Conservation (phyloP, 2,888 invertebrate genomes). For the Ophion slaviceki region DNA sequence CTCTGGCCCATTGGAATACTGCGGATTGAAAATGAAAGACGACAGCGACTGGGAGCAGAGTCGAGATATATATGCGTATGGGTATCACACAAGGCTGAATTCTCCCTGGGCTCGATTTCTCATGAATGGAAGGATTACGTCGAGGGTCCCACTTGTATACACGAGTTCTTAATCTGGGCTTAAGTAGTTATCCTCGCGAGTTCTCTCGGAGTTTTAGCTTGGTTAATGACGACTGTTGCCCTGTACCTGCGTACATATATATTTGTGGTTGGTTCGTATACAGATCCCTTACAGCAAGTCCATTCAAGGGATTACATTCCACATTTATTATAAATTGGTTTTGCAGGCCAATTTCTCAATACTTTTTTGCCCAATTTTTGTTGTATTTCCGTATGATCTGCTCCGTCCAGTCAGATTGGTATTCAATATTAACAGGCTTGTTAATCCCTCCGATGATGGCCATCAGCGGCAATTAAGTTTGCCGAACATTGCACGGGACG, state of each 20-base stretch:
- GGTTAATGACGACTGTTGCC: constrained; percentile 55
- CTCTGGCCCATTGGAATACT: constrained; percentile 17
- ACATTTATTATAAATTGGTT: constrained; percentile 56
- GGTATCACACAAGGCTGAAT: constrained; percentile 11
- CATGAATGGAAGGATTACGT: constrained; percentile 64
- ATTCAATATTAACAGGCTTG: constrained; percentile 2
- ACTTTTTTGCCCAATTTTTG: constrained; percentile 4
- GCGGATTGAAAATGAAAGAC: constrained; percentile 24
- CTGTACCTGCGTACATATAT: no score
- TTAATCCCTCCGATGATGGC: constrained; percentile 9
- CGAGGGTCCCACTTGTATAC: constrained; percentile 42
- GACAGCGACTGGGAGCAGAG: constrained; percentile 1
- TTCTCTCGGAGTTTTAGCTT: constrained; percentile 47
- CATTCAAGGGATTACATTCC: constrained; percentile 53
- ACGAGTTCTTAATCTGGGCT: constrained; percentile 60
- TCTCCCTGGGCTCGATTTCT: constrained; percentile 46
- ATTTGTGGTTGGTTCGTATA: neutral
- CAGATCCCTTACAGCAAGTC: constrained; percentile 11
- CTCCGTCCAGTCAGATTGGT: neutral
- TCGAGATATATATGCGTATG: neutral
- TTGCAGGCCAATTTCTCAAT: constrained; percentile 9
- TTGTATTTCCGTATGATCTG: neutral
- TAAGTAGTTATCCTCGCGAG: constrained; percentile 58
- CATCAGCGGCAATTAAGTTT: constrained; percentile 41
- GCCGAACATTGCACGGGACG: neutral